Evolutionary conservation across 2,113 vertebrate genomes (phyloP), one percentile per base, ranked within the genome.

Genomic region (Caretta caretta): DNA sequence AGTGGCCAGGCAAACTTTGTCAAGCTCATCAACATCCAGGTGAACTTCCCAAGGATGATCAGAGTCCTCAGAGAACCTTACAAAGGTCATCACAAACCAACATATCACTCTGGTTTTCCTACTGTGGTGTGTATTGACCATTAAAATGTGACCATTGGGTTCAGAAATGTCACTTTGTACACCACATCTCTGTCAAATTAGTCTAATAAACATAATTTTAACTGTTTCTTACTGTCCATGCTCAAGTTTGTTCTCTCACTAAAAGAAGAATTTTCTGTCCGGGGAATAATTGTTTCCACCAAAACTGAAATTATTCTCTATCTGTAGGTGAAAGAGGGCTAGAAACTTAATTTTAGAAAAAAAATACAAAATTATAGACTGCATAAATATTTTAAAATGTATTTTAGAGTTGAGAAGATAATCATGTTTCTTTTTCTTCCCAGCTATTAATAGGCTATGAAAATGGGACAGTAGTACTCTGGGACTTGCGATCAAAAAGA

Each of bases 371-470:
- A 50, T 31, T 25, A 50, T 50, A 80, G 78, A 65, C 29, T 81
- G 83, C 12, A 89, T 93, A 8, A 57, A 14, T 80, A n/a, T 59
- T 83, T 82, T 0, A 65, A 7, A 86, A 91, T 90, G 50, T 42
- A 84, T 94, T 82, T 96, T 90, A 48, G 48, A 88, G 95, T n/a
- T 87, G 57, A 86, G 89, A 83, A 51, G 89, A 12, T 93, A 94
- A 93, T 50, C 82, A 24, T 90, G n/a, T 84, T 92, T 95, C 7
- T 89, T 97, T 79, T 87, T 86, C 59, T 96, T 86, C 80, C 1
- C 96, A 99, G 99, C 97, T 99, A 46, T 98, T 99, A 92, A 99
- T 99, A 97, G 99, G 99, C 82, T 99, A 99, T 98, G 99, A 99
- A 98, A 99, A 99, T 49, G 99, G 99, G 65, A 99, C 99, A 10